Evolutionary conservation across 2,888 invertebrate genomes (phyloP).

Genomic region (Amphipoea oculea): DNA sequence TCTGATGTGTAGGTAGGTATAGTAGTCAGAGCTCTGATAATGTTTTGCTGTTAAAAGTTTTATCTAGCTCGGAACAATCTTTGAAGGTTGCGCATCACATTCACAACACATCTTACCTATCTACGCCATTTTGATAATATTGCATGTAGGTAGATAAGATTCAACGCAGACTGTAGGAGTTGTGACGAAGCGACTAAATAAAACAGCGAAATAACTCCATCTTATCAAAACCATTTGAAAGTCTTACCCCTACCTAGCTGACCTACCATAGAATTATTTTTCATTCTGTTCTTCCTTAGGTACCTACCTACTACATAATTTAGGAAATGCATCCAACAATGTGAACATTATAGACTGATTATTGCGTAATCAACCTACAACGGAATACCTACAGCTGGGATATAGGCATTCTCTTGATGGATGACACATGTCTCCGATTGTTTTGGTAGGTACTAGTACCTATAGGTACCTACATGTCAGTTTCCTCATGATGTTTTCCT

Average conservation of each 20-base stretch:
- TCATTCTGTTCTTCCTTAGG: background rate
- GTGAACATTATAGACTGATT: too few relatives aligned
- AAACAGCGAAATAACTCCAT: background rate
- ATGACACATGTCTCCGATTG: background rate
- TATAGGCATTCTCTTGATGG: background rate
- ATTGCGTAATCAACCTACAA: background rate
- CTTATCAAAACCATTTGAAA: background rate
- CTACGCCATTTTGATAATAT: constrained; percentile 9
- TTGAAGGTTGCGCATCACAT: constrained; percentile 41
- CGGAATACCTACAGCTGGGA: too few relatives aligned
- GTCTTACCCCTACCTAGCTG: too few relatives aligned
- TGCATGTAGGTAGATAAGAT: constrained; percentile 31
- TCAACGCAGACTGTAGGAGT: background rate
- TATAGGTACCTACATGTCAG: background rate
- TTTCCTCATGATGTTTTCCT: background rate
- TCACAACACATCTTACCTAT: background rate
- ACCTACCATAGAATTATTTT: background rate
- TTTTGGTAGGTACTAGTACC: too few relatives aligned
- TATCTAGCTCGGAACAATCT: constrained; percentile 44
- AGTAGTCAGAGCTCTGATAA: background rate
- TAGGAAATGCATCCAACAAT: background rate
- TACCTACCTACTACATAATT: background rate
- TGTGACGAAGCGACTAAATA: background rate
- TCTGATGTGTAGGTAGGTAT: too few relatives aligned
- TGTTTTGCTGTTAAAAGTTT: background rate